A percentile compares a stretch with the other conserved stretches of the same genome.
These are phyloP conservation scores for Hemicentrotus pulcherrimus DNA, from an alignment of 35 echinoderm and acorn worm genomes.

Conservation along the genomic window DNA sequence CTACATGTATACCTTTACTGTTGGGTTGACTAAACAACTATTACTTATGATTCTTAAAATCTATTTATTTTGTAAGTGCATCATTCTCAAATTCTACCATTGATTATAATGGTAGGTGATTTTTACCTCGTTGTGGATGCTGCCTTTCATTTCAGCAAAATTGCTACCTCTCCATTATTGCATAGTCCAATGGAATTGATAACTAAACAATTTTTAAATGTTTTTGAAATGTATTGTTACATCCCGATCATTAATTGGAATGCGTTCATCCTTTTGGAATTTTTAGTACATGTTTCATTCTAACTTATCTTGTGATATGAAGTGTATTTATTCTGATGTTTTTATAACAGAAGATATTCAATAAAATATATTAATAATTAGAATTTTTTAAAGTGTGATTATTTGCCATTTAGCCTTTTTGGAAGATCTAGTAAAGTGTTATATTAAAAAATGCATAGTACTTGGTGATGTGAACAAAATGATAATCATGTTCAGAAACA, in stretches of 20 bases:
- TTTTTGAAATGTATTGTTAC: no score
- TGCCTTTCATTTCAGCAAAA: background rate
- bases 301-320: background rate
- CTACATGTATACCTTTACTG: no score
- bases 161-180: background rate
- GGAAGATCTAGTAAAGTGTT: background rate
- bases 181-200: no score
- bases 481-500: no score
- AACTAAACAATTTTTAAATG: no score
- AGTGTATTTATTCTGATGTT: conserved; percentile 11
- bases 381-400: background rate
- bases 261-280: background rate
- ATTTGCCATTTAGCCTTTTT: background rate
- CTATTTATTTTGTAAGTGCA: background rate
- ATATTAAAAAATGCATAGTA: no score
- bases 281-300: background rate
- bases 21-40: no score
- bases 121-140: background rate
- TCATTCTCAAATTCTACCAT: background rate
- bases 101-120: background rate
- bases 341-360: conserved; percentile 2
- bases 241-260: background rate
- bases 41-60: background rate
- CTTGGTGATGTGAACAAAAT: no score
- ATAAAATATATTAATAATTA: background rate